Evolutionary conservation across 2,797 vertebrate genomes (phyloP), one percentile per base, ranked within the genome.

Genomic region (Mustela erminea): DNA sequence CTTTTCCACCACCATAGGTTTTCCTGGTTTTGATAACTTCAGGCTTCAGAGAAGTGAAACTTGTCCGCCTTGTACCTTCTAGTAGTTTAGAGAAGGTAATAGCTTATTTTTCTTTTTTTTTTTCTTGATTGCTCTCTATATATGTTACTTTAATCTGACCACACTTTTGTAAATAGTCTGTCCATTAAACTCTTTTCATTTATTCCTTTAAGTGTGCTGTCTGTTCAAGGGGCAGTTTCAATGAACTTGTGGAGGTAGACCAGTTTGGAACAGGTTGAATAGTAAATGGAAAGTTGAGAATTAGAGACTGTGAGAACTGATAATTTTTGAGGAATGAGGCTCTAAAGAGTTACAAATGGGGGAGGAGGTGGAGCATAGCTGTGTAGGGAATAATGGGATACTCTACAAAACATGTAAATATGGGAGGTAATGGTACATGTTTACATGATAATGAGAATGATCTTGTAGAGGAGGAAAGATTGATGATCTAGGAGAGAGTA

Each of bases 231-330:
- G 70, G 3, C 82, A 82, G 20, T 75, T 87, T 87, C 82, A 90
- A 3, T 92, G 52, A 92, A 72, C 43, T 92, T 88, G 58, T 84
- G 27, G 25, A 93, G 78, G 60, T 68, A 29, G 68, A 56, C 41
- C 43, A 46, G 38, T 77, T 94, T 82, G 58, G 83, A 87, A 58
- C 38, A 87, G 27, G 20, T 58, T 75, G 66, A 62, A 52, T 41
- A 91, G 52, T 41, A 52, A 91, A 74, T 90, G 56, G 35, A 90
- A 90, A 32, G 23, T 78, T 62, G 92, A 62, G 46, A 84, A 88
- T 88, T 88, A 78, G 49, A 77, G 35, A 72, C n/a, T 80, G 49
- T 25, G 46, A 43, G 52, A 84, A 60, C 32, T 92, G 52, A 38
- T 87, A 70, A 17, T 54, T 84, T 77, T 68, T 90, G 77, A 84